Evolutionary conservation across 2,888 invertebrate species (phyloP), one percentile per base, ranked within the genome.

Genomic region (Colletes collaris): DNA sequence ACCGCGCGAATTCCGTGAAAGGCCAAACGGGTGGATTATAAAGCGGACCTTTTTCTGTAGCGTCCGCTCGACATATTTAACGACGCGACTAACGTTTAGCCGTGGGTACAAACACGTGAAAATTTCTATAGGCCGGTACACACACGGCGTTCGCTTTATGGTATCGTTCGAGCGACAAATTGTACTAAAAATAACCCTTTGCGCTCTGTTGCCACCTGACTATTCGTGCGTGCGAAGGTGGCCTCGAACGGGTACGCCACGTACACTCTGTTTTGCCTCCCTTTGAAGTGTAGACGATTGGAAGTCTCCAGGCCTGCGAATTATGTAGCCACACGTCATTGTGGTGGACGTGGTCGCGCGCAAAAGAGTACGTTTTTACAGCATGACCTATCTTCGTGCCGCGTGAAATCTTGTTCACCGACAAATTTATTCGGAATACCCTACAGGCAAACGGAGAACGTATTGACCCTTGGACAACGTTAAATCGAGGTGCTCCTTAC

Each of bases 121-220:
- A 82, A 80, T 76, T 79, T 74, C 72, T 65, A 69, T 76, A 76
- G 79, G 60, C 60, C 63, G 68, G 59, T 74, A 80, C 81, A 81
- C 82, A 81, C 71, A 68, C 75, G 68, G 58, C 27, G 80, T 69
- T 79, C 84, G 86, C 91, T 91, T 91, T 91, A 89, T 87, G 90
- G 87, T 88, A 88, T 87, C 90, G 89, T 89, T 90, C 89, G 89
- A 90, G 90, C 91, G 91, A 88, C 89, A 92, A 92, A 92, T 92
- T 89, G 88, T 89, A 90, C 91, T 92, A 92, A 92, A 92, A 92
- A 92, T 91, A 91, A 91, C 90, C 89, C 91, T 91, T 92, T 90
- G 90, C 91, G 79, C 72, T 83, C 80, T 80, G 85, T 71, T 86
- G 86, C 86, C 87, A 86, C 85, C 85, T 83, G 87, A 86, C 87